Evolutionary conservation across 2,113 vertebrate species (phyloP).

Genomic region (Platysteira castanea): DNA sequence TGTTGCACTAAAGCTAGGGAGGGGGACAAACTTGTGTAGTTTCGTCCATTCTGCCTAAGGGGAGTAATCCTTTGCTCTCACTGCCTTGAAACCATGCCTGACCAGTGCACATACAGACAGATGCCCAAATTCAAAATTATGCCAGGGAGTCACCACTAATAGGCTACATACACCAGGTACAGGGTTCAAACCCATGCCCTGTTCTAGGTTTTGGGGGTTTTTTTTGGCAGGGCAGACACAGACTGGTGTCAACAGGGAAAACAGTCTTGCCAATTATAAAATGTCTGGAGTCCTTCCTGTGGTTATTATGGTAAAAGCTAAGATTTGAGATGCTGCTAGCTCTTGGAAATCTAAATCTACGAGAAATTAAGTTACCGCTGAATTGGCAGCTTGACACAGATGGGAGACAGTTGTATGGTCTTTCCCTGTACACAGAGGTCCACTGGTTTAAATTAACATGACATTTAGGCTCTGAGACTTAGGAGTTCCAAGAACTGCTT

Average conservation of each 20-base stretch:
- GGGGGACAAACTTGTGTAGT: neutral
- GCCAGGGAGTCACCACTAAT: neutral
- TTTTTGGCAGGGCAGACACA: neutral
- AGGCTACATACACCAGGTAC: neutral
- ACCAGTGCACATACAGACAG: neutral
- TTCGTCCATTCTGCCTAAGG: neutral
- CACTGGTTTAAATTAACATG: neutral
- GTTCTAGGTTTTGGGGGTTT: neutral
- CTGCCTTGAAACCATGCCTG: neutral
- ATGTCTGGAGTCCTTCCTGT: neutral
- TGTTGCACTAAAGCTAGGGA: neutral
- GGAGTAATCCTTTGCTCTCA: neutral
- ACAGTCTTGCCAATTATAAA: neutral
- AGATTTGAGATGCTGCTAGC: neutral
- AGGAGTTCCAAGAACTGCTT: neutral
- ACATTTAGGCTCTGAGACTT: neutral
- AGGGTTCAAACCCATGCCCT: neutral
- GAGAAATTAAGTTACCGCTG: neutral
- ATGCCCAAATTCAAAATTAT: neutral
- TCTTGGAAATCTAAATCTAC: neutral
- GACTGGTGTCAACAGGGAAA: neutral
- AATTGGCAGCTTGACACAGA: neutral
- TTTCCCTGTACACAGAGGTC: neutral
- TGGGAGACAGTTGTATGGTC: neutral
- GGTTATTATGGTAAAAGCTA: neutral